Base-by-base conservation (phyloP, 2,888 invertebrate species). In the Trissolcus japonicus region DNA sequence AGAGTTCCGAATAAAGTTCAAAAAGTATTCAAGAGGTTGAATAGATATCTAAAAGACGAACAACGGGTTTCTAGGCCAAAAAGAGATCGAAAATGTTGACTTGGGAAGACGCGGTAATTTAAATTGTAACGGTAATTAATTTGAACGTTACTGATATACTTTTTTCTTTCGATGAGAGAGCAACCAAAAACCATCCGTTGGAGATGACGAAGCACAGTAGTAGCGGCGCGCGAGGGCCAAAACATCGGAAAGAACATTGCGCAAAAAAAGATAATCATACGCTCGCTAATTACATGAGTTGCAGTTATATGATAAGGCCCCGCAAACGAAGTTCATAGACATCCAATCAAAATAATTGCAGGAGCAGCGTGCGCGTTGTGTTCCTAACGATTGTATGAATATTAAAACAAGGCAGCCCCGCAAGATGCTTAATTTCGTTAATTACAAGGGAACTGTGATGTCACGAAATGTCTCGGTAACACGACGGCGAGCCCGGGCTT, bases 201-300 rank as follows among this genome's bases (percentile, higher is more conserved):
- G 35, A 3, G 35, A 35, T 35, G 35, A 35, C 35, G 35, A 35
- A 9, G 35, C 35, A 35, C 35, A 11, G 35, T 35, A 35, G 35
- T 25, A n/a, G n/a, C n/a, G n/a, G n/a, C n/a, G n/a, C 25, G 25
- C 25, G 4, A 25, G 25, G 4, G 25, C 9, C 35, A 9, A 35
- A 35, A 35, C 21, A 17, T 46, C 50, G 35, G 54, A 21, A 60
- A 40, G 41, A 60, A 61, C 11, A 16, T 19, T 25, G 35, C 9
- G 2, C 1, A 7, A 11, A 35, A 57, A 71, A 71, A 55, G 21
- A 21, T 50, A 57, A 29, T 41, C 56, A 60, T 60, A 54, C 53
- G 60, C 68, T 48, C 25, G 29, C 41, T 62, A 62, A 71, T 62
- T 71, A 71, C 61, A 21, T 71, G 62, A 71, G 51, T 71, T 71